phyloP scores from a whole-genome alignment of 2,797 vertebrate genomes.

The Phalloptychus januarius region DNA sequence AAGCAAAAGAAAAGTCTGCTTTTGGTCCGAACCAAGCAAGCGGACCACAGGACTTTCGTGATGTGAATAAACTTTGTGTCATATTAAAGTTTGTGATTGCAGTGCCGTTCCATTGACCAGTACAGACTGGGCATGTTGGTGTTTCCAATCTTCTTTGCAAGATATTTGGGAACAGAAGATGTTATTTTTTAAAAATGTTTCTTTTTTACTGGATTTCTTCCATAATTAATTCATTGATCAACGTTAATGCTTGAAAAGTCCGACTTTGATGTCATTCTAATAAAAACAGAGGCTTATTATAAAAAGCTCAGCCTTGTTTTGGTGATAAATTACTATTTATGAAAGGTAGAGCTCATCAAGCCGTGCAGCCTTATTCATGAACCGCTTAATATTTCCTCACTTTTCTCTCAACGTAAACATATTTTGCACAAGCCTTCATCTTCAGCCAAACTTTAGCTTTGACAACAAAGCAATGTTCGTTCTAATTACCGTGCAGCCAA shows the following conservation, averaged over 20 bases:
- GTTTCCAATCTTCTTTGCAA: not conserved
- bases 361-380: not conserved
- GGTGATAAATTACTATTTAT: not conserved
- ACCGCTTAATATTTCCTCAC: not conserved
- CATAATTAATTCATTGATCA: not conserved
- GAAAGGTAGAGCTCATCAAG: not conserved
- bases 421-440: slow-evolving; percentile 3
- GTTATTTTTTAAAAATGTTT: not conserved
- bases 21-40: too few species aligned
- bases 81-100: too few species aligned
- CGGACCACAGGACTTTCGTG: too few species aligned
- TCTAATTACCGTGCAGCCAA: not conserved
- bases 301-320: not conserved
- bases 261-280: not conserved
- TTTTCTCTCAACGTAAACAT: not conserved
- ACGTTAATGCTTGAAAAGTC: not conserved
- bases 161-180: not conserved
- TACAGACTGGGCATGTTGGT: not conserved
- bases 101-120: not conserved
- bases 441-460: slow-evolving; percentile 7
- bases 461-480: not conserved
- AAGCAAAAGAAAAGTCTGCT: too few species aligned
- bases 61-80: too few species aligned
- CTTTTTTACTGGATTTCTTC: not conserved
- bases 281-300: not conserved